Percentiles rank a stretch among this genome's conserved stretches.
phyloP scores from a whole-genome alignment of 1,140 invertebrate genomes.

The Acyrthosiphon pisum region DNA sequence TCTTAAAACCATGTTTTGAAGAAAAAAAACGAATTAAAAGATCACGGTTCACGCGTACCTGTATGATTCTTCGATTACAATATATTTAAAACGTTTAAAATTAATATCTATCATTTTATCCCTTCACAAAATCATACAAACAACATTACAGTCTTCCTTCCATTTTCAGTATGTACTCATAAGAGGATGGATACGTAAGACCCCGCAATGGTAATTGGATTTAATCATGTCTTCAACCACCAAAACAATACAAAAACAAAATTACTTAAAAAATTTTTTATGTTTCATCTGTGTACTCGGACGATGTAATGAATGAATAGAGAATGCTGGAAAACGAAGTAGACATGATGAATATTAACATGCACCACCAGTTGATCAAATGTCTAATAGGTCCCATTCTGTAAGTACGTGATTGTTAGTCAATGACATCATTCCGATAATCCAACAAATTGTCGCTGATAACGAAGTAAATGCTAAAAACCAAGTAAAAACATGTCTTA shows the following conservation, averaged over 20 bases:
- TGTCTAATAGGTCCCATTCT: conserved; percentile 34
- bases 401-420: conserved; percentile 32
- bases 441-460: conserved; percentile 33
- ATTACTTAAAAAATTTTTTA: too few species aligned
- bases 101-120: neutral
- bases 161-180: conserved; percentile 36
- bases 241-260: too few species aligned
- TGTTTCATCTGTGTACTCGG: conserved; percentile 10
- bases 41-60: too few species aligned
- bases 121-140: neutral
- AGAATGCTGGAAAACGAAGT: conserved; percentile 55
- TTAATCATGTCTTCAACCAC: conserved; percentile 33
- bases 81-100: too few species aligned
- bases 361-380: conserved; percentile 56
- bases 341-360: conserved; percentile 53
- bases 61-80: too few species aligned
- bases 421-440: conserved; percentile 43
- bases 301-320: conserved; percentile 46
- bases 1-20: too few species aligned
- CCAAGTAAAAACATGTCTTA: neutral
- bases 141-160: neutral
- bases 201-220: conserved; percentile 45
- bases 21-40: too few species aligned
- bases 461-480: conserved; percentile 17
- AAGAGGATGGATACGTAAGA: conserved; percentile 31